Conservation (phyloP, 2,888 invertebrate genomes). For the Synanthedon formicaeformis region DNA sequence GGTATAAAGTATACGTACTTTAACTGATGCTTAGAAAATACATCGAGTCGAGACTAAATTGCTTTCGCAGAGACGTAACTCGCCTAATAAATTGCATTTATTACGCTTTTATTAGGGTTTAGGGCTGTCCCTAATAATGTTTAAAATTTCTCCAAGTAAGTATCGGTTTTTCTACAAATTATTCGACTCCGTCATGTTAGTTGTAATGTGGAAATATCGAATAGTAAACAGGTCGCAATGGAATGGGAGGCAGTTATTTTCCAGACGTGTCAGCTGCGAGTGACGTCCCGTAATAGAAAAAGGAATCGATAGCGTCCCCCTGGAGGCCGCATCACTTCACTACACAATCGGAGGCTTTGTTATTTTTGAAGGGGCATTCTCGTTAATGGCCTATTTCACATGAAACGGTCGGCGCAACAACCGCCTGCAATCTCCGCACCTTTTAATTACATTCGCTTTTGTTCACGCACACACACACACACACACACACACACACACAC, state of each 20-base stretch:
- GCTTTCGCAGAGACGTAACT: not conserved
- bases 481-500: not conserved
- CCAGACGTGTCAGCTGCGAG: constrained; percentile 25
- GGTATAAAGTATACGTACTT: too few relatives aligned
- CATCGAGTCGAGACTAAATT: constrained; percentile 1
- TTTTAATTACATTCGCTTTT: constrained; percentile 24
- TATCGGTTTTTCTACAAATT: too few relatives aligned
- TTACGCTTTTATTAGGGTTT: too few relatives aligned
- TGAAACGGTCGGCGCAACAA: constrained; percentile 18
- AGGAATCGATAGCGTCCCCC: constrained; percentile 15
- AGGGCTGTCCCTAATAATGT: too few relatives aligned
- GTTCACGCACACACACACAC: not conserved
- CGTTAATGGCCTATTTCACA: constrained; percentile 25
- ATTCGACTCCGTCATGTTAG: too few relatives aligned
- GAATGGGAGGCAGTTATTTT: not conserved
- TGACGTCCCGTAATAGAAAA: constrained; percentile 34
- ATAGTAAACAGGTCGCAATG: too few relatives aligned
- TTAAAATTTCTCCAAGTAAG: too few relatives aligned
- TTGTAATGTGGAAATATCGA: too few relatives aligned
- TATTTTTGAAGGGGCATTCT: constrained; percentile 16
- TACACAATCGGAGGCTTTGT: constrained; percentile 15
- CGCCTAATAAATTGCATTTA: too few relatives aligned
- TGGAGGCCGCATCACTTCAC: constrained; percentile 9
- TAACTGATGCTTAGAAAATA: too few relatives aligned
- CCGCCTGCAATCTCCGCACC: constrained; percentile 8